These are phyloP conservation scores for Xanthia icteritia DNA, from an alignment of 2,888 invertebrate genomes.

Conservation along the genomic window DNA sequence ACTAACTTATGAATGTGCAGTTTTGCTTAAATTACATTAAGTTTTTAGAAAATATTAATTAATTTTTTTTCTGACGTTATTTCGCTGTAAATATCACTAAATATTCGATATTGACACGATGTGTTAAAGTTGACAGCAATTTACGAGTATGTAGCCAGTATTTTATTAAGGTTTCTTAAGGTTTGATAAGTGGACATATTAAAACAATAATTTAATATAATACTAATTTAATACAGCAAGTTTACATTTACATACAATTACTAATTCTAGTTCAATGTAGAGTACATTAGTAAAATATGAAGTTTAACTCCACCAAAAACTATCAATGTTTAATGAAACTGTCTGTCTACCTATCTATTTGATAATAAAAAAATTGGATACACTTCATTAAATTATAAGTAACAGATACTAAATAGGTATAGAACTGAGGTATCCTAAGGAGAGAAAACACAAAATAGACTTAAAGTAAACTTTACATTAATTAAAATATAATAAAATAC, in stretches of 20 bases:
- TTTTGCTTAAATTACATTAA: conserved; percentile 71
- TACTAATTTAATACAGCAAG: conserved; percentile 88
- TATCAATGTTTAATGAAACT: conserved; percentile 72
- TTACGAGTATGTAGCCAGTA: conserved; percentile 44
- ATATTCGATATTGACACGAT: conserved; percentile 37
- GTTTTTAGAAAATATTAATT: conserved; percentile 60
- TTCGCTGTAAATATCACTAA: conserved; percentile 21
- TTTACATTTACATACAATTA: conserved; percentile 84
- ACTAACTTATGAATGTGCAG: conserved; percentile 66
- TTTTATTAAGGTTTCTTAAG: conserved; percentile 1
- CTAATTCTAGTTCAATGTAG: conserved; percentile 73
- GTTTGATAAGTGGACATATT: conserved; percentile 11
- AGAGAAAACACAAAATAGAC: conserved; percentile 44
- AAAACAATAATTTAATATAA: conserved; percentile 72
- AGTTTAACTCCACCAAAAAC: conserved; percentile 83
- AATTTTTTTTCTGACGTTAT: conserved; percentile 30
- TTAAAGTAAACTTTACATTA: conserved; percentile 32
- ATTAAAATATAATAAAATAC: background rate
- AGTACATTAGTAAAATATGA: conserved; percentile 77
- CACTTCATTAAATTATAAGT: conserved; percentile 65
- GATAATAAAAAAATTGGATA: conserved; percentile 64
- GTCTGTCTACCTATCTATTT: conserved; percentile 71
- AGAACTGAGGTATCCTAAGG: conserved; percentile 78
- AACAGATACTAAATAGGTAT: conserved; percentile 71
- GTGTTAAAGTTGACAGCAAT: conserved; percentile 15